Percentiles rank a stretch among this genome's conserved stretches.
Evolutionary conservation across 1,140 invertebrate species (phyloP).

Genomic region (Calycopis cecrops): DNA sequence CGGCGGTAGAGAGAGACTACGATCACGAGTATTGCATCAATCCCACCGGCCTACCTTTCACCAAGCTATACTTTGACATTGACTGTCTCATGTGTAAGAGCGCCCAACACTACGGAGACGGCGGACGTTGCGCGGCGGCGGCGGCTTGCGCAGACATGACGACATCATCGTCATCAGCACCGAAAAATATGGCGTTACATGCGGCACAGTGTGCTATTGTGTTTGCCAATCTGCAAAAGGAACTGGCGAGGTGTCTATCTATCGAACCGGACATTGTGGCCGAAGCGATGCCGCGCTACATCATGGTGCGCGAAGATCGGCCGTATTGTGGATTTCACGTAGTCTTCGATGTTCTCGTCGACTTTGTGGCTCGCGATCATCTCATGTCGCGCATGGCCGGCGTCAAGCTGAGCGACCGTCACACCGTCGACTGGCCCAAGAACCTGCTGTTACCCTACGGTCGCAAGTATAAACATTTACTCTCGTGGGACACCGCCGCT

Average conservation of each 20-base stretch:
- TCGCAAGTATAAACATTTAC: conserved; percentile 9
- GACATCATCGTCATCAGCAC: background rate
- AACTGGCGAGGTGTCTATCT: conserved; percentile 9
- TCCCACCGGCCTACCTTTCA: conserved; percentile 8
- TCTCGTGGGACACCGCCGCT: background rate
- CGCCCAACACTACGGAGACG: background rate
- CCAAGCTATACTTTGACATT: conserved; percentile 12
- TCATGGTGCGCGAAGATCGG: conserved; percentile 12
- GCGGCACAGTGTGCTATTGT: conserved; percentile 6
- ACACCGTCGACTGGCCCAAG: conserved; percentile 9
- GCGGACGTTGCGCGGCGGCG: too few species aligned
- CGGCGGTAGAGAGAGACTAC: conserved; percentile 11
- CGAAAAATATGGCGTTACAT: conserved; percentile 2
- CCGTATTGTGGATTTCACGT: conserved; percentile 9
- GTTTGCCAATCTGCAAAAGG: conserved; percentile 5
- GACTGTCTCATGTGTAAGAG: conserved; percentile 9
- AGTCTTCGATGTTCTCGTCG: conserved; percentile 9
- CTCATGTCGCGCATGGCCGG: too few species aligned
- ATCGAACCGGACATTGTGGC: conserved; percentile 5
- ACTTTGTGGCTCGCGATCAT: conserved; percentile 13
- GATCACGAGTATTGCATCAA: conserved; percentile 13
- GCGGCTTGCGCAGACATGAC: background rate
- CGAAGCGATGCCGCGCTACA: conserved; percentile 5
- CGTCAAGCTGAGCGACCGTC: conserved; percentile 12
- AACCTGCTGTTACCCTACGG: conserved; percentile 12